Conservation (phyloP, 2,113 vertebrate species). For the Isichthys henryi region DNA sequence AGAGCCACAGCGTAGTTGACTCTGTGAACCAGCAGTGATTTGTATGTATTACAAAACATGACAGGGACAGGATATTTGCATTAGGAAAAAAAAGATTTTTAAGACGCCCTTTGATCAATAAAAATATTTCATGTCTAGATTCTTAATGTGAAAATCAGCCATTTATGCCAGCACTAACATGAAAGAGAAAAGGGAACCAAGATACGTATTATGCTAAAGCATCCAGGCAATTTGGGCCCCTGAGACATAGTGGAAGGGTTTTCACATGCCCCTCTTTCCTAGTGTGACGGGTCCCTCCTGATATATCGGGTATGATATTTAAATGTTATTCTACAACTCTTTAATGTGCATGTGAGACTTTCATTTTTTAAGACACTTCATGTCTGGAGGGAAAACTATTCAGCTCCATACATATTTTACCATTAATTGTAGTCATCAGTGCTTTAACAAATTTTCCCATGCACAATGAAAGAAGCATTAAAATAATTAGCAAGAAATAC, state of each 20-base stretch:
- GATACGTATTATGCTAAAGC: neutral
- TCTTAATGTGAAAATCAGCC: neutral
- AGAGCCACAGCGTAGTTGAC: neutral
- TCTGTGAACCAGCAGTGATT: neutral
- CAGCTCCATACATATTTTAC: neutral
- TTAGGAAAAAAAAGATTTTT: neutral
- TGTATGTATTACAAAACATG: neutral
- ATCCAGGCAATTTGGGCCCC: neutral
- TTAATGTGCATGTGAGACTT: neutral
- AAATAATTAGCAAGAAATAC: neutral
- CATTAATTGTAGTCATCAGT: neutral
- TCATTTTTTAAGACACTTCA: neutral
- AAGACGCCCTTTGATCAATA: neutral
- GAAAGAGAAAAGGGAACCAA: neutral
- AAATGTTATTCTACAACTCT: neutral
- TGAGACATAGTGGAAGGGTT: neutral
- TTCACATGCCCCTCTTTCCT: neutral
- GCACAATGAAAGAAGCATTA: neutral
- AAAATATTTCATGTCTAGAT: neutral
- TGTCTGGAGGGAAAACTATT: neutral
- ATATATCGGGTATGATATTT: neutral
- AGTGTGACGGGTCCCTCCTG: neutral
- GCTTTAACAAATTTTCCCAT: neutral
- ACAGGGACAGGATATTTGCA: neutral
- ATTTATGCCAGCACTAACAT: neutral